These are phyloP conservation scores for Cataglyphis altisquamis DNA, from an alignment of 2,888 invertebrate genomes.

Conservation along the genomic window DNA sequence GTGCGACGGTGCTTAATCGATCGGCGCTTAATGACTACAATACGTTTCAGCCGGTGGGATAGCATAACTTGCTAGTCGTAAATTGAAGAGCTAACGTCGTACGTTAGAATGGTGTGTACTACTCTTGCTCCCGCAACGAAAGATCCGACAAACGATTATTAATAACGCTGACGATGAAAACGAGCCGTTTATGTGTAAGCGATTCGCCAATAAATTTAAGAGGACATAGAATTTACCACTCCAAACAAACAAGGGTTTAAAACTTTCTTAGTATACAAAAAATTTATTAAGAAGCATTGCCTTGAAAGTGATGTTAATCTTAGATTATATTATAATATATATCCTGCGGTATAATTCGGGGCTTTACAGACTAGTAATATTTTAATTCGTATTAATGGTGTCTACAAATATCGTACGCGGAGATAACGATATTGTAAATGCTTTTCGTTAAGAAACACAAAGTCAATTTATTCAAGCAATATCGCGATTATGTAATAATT, in stretches of 20 bases:
- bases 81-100: constrained; percentile 55
- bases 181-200: constrained; percentile 33
- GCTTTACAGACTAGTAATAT: background rate
- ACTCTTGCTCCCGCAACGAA: constrained; percentile 37
- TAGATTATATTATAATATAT: background rate
- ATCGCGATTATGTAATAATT: background rate
- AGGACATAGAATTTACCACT: constrained; percentile 6
- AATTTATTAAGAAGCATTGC: background rate
- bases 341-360: background rate
- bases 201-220: constrained; percentile 40
- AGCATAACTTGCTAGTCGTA: constrained; percentile 45
- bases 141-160: constrained; percentile 53
- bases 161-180: constrained; percentile 53
- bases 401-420: background rate
- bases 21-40: constrained; percentile 77
- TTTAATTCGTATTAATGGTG: background rate
- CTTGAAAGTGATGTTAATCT: background rate
- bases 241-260: constrained; percentile 11
- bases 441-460: background rate
- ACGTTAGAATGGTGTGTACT: constrained; percentile 42
- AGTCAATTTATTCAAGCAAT: background rate
- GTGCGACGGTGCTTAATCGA: constrained; percentile 76
- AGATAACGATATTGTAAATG: constrained; percentile 11
- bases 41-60: constrained; percentile 60
- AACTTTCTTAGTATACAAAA: background rate